These are phyloP conservation scores for Patella caerulea DNA, from an alignment of 2,888 invertebrate genomes.

Conservation along the genomic window DNA sequence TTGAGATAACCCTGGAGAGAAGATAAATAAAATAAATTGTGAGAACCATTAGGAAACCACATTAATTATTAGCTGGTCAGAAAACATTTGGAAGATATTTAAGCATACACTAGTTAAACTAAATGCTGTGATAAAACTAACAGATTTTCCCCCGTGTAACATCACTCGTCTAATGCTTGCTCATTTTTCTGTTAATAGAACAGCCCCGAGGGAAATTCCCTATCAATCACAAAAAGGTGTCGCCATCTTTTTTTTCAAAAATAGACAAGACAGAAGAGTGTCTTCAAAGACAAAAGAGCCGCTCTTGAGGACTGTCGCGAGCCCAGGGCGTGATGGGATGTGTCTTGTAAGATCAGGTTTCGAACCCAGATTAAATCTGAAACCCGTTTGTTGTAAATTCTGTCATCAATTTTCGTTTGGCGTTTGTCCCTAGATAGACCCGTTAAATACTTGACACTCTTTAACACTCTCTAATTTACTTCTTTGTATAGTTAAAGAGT, in stretches of 20 bases:
- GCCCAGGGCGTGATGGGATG: slow-evolving; percentile 9
- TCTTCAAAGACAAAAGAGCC: neutral
- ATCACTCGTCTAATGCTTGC: neutral
- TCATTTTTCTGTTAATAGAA: slow-evolving; percentile 9
- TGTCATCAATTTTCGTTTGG: slow-evolving; percentile 22
- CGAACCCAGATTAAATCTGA: neutral
- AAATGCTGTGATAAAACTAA: neutral
- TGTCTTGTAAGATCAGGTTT: neutral
- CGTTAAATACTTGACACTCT: slow-evolving; percentile 21
- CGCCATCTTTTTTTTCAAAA: neutral
- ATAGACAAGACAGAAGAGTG: neutral
- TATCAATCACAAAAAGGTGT: neutral
- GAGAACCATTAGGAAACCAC: no score
- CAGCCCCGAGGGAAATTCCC: slow-evolving; percentile 10
- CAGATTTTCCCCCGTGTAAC: neutral
- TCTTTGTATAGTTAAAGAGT: neutral
- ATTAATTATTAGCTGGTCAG: no score
- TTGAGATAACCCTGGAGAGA: no score
- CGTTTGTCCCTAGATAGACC: slow-evolving; percentile 11
- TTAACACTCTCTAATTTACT: neutral
- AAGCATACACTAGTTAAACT: no score
- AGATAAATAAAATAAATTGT: no score
- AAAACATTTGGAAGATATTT: no score
- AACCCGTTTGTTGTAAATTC: slow-evolving; percentile 23
- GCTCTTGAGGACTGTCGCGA: slow-evolving; percentile 5